Percentiles rank a stretch among this genome's conserved stretches.
Conservation (phyloP, 2,113 vertebrate genomes). For the Equus quagga region DNA sequence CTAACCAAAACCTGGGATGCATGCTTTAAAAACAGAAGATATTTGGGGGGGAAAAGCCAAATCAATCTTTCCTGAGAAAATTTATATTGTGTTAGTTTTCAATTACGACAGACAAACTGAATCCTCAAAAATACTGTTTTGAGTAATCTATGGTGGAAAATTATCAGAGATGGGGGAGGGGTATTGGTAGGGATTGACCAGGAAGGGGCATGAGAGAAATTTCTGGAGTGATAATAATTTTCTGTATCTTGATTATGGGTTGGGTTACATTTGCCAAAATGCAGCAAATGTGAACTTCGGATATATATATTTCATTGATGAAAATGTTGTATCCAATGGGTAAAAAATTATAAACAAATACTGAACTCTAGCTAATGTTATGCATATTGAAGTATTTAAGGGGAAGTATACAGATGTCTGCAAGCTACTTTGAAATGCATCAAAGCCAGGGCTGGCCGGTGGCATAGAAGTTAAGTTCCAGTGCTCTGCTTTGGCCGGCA, state of each 20-base stretch:
- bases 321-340: background rate
- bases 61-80: background rate
- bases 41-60: fast-evolving
- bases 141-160: background rate
- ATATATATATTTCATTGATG: background rate
- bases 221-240: background rate
- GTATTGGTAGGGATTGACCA: background rate
- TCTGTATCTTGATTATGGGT: background rate
- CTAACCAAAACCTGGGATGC: background rate
- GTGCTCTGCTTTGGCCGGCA: too few relatives aligned
- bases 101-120: background rate
- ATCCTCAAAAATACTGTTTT: background rate
- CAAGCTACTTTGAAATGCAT: constrained; percentile 35
- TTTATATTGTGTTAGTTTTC: background rate
- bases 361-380: constrained; percentile 16
- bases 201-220: background rate
- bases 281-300: background rate
- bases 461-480: too few relatives aligned
- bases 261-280: background rate
- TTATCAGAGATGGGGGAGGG: too few relatives aligned
- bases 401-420: background rate
- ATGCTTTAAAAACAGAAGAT: background rate
- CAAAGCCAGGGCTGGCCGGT: background rate
- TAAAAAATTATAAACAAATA: constrained; percentile 27
- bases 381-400: background rate